phyloP scores from a whole-genome alignment of 2,113 vertebrate genomes.

The Acrocephalus arundinaceus region DNA sequence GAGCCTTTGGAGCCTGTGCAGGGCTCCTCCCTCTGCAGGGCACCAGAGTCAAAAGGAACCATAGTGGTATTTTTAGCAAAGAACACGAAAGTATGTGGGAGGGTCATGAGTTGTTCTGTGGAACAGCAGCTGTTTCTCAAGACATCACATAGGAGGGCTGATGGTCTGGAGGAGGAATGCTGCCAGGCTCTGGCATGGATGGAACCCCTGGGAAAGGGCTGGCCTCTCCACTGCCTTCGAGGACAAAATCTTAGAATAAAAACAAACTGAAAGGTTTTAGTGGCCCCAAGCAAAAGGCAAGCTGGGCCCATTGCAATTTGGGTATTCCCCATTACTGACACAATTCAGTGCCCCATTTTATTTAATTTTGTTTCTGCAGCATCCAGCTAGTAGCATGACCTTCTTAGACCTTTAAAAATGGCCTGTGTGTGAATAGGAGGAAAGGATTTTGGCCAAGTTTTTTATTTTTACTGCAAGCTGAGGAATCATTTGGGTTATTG shows the following conservation, averaged over 20 bases:
- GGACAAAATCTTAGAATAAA: not conserved
- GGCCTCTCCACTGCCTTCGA: not conserved
- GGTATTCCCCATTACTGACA: not conserved
- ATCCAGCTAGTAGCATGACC: not conserved
- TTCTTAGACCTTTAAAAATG: not conserved
- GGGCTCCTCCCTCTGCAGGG: not conserved
- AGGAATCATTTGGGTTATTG: not conserved
- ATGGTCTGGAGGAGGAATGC: not conserved
- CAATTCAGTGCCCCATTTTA: not conserved
- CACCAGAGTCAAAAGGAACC: accelerated
- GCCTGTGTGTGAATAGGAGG: not conserved
- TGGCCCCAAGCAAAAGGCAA: not conserved
- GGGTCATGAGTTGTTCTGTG: not conserved
- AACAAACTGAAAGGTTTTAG: not conserved
- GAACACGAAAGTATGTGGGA: not conserved
- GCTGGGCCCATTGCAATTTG: not conserved
- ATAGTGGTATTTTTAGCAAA: constrained; percentile 1
- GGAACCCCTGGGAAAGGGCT: not conserved
- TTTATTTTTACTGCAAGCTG: not conserved
- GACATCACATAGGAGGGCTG: not conserved
- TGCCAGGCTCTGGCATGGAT: not conserved
- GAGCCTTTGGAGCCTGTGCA: not conserved
- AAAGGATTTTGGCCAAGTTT: not conserved
- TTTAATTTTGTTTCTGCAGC: not conserved
- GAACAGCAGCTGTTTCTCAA: constrained; percentile 25